Conservation (phyloP, 35 echinoderm and acorn worm species). For the Heliocidaris tuberculata region DNA sequence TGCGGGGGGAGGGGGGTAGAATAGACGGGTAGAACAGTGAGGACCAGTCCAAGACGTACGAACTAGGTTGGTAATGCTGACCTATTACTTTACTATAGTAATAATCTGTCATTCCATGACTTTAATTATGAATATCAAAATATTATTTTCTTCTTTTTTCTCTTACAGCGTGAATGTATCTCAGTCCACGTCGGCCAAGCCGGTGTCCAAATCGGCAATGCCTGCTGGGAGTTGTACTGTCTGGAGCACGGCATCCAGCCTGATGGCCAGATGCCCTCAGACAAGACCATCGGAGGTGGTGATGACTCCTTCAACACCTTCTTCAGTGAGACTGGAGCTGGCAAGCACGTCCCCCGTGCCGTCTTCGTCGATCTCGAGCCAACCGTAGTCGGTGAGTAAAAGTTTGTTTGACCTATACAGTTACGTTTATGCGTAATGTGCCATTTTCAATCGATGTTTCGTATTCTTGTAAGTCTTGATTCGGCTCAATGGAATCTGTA, state of each 20-base stretch:
- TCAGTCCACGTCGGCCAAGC: conserved; percentile 58
- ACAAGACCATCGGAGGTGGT: conserved; percentile 44
- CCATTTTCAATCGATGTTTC: no score
- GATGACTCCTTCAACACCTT: conserved; percentile 63
- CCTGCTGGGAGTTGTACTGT: conserved; percentile 68
- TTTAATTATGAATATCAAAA: no score
- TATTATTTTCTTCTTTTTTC: background rate
- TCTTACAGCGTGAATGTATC: conserved; percentile 52
- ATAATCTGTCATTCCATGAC: no score
- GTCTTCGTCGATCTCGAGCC: conserved; percentile 81
- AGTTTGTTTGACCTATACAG: no score
- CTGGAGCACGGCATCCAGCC: conserved; percentile 65
- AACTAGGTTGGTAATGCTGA: no score
- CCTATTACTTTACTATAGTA: no score
- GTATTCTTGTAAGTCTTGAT: no score
- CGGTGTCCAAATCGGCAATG: conserved; percentile 59
- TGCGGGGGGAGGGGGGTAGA: no score
- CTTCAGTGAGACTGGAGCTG: conserved; percentile 56
- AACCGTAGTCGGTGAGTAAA: conserved; percentile 64
- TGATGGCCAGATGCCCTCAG: conserved; percentile 55
- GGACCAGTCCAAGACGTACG: no score
- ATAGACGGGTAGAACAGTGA: no score
- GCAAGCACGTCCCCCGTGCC: conserved; percentile 65
- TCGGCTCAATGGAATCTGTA: no score
- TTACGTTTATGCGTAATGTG: no score